Conservation (phyloP, 2,888 invertebrate genomes). For the Agrochola lota region DNA sequence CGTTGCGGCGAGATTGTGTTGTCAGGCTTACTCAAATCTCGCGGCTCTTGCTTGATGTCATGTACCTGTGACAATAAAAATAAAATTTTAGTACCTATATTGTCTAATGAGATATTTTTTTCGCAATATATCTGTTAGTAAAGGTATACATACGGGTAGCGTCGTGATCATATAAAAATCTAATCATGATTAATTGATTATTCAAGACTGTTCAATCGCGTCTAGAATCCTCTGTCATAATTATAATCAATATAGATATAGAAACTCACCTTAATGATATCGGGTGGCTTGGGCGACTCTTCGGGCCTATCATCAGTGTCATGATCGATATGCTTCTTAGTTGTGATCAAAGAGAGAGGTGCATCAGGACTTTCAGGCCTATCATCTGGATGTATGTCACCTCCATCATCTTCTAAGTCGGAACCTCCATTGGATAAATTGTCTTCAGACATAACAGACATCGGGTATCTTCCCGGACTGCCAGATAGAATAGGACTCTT, state of each 20-base stretch:
- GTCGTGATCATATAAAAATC: conserved; percentile 3
- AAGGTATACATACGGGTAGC: neutral
- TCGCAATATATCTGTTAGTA: neutral
- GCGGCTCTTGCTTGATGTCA: conserved; percentile 90
- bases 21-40: conserved; percentile 86
- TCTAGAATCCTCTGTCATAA: neutral
- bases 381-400: conserved; percentile 88
- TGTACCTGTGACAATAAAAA: conserved; percentile 82
- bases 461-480: conserved; percentile 91
- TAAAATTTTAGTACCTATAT: neutral
- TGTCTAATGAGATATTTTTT: neutral
- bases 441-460: conserved; percentile 92
- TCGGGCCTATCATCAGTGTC: conserved; percentile 87
- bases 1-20: conserved; percentile 85
- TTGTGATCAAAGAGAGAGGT: conserved; percentile 93
- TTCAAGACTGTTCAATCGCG: neutral
- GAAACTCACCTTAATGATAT: conserved; percentile 86
- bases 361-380: conserved; percentile 92
- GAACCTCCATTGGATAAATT: conserved; percentile 92
- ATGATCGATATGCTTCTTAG: conserved; percentile 86
- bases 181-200: neutral
- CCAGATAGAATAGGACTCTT: conserved; percentile 92
- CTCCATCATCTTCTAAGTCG: conserved; percentile 93
- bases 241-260: neutral
- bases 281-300: conserved; percentile 89